These are phyloP conservation scores for Plutomurus gul DNA, from an alignment of 1,140 invertebrate genomes.

Conservation along the genomic window DNA sequence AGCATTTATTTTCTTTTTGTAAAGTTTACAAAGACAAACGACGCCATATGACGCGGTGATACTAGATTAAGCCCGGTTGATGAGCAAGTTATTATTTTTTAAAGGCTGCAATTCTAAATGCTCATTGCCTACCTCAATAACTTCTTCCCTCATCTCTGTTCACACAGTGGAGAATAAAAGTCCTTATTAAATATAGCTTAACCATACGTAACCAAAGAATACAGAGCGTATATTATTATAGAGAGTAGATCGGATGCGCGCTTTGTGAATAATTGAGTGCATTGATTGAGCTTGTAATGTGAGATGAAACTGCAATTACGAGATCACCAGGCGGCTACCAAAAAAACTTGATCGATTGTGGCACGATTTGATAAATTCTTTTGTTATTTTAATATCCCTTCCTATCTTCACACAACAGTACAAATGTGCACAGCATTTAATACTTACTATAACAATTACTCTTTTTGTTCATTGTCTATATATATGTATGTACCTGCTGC, in stretches of 20 bases:
- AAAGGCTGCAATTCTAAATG: too few species aligned
- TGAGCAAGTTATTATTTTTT: too few species aligned
- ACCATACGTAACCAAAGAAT: too few species aligned
- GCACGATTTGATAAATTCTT: constrained; percentile 17
- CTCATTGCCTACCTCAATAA: too few species aligned
- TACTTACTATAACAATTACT: constrained; percentile 28
- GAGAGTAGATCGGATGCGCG: too few species aligned
- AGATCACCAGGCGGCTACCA: constrained; percentile 23
- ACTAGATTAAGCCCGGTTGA: too few species aligned
- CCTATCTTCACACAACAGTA: too few species aligned
- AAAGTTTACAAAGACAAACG: neutral
- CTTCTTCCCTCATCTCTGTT: too few species aligned
- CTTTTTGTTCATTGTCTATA: neutral
- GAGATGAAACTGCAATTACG: constrained; percentile 13
- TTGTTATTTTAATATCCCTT: constrained; percentile 9
- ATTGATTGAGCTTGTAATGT: constrained; percentile 6
- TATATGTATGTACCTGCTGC: neutral
- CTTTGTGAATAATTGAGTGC: neutral
- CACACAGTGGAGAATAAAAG: too few species aligned
- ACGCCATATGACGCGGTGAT: neutral
- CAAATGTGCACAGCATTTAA: neutral
- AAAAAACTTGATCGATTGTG: constrained; percentile 1
- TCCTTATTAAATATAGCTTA: too few species aligned
- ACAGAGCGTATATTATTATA: too few species aligned
- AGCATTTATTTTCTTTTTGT: neutral